These are phyloP conservation scores for Petromus typicus DNA, from an alignment of 2,113 vertebrate genomes.

Conservation along the genomic window DNA sequence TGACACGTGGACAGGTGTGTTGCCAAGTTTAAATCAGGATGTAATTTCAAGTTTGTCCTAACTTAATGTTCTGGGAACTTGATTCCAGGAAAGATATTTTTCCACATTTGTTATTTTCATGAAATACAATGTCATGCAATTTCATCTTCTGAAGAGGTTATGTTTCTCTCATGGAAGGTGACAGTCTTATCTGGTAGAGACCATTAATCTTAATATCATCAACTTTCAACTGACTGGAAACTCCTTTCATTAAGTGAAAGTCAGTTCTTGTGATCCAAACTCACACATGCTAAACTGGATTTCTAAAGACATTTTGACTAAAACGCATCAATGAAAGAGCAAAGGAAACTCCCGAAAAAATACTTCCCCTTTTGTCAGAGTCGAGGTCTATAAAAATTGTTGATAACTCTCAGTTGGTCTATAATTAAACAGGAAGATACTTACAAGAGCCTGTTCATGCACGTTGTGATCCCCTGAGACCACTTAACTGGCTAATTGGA, in stretches of 20 bases:
- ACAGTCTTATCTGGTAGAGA: conserved; percentile 54
- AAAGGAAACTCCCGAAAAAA: conserved; percentile 10
- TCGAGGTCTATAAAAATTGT: conserved; percentile 78
- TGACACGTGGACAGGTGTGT: neutral
- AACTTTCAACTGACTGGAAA: conserved; percentile 52
- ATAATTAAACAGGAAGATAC: conserved; percentile 90
- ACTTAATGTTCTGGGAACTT: neutral
- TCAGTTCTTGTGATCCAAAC: conserved; percentile 18
- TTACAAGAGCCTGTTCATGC: conserved; percentile 87
- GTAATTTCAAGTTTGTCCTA: conserved; percentile 20
- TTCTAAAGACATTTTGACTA: conserved; percentile 56
- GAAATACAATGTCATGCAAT: conserved; percentile 25
- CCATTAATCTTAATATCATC: conserved; percentile 62
- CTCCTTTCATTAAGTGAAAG: conserved; percentile 35
- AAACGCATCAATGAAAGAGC: neutral
- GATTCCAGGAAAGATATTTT: conserved; percentile 42
- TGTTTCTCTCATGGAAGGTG: neutral
- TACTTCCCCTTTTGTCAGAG: conserved; percentile 78
- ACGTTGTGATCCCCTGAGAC: conserved; percentile 86
- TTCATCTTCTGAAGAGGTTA: conserved; percentile 45
- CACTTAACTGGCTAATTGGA: conserved; percentile 88
- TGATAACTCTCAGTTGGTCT: conserved; percentile 78
- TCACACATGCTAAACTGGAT: conserved; percentile 12
- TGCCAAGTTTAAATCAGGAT: conserved; percentile 20
- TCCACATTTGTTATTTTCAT: conserved; percentile 41